phyloP scores from a whole-genome alignment of 1,140 invertebrate genomes.

The Philotrypesis tridentata region DNA sequence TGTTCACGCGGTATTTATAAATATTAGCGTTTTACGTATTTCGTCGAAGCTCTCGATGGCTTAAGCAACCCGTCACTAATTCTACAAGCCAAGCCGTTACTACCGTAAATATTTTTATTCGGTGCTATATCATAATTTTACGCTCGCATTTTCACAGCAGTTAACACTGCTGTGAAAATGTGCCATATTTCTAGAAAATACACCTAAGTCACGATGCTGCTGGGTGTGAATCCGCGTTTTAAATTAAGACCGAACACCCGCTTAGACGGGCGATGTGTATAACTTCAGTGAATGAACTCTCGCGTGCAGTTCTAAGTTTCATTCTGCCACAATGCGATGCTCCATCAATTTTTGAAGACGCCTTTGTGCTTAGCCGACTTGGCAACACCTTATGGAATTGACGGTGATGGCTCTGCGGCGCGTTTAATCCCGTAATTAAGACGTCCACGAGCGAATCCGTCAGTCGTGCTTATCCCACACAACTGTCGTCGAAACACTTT shows the following conservation, averaged over 20 bases:
- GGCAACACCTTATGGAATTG: not conserved
- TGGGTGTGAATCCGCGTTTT: not conserved
- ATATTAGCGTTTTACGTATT: too few relatives aligned
- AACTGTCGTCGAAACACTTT: not conserved
- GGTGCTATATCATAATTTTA: too few relatives aligned
- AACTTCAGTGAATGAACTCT: slow-evolving; percentile 17
- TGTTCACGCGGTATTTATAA: too few relatives aligned
- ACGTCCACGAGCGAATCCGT: slow-evolving; percentile 1
- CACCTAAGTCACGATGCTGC: not conserved
- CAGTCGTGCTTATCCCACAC: not conserved
- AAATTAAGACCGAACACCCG: not conserved
- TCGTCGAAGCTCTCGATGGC: too few relatives aligned
- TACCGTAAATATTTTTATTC: too few relatives aligned
- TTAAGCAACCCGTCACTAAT: too few relatives aligned
- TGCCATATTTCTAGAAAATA: too few relatives aligned
- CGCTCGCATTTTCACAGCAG: too few relatives aligned
- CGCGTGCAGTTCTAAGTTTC: not conserved
- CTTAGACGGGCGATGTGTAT: not conserved
- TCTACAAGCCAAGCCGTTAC: too few relatives aligned
- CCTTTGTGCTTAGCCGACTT: slow-evolving; percentile 21
- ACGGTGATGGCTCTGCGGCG: not conserved
- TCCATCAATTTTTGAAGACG: slow-evolving; percentile 26
- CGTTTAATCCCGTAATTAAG: slow-evolving; percentile 19
- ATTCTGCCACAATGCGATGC: not conserved
- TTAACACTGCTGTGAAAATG: too few relatives aligned